phyloP scores from a whole-genome alignment of 2,113 vertebrate genomes.

The Haemorhous mexicanus region DNA sequence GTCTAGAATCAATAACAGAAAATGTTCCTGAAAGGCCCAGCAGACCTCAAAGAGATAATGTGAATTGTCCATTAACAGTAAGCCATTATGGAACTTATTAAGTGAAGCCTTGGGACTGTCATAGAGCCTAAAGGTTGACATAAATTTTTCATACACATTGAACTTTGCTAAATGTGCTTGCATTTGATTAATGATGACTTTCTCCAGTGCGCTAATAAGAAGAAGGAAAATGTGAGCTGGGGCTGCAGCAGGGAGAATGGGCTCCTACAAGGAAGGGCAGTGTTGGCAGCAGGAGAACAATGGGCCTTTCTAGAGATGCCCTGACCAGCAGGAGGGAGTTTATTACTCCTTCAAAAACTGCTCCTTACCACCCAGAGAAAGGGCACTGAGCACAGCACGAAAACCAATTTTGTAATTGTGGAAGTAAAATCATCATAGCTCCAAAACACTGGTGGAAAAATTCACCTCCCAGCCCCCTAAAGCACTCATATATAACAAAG shows the following conservation, averaged over 20 bases:
- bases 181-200: constrained; percentile 61
- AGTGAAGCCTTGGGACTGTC: constrained; percentile 54
- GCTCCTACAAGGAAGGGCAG: not conserved
- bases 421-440: not conserved
- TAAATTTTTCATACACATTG: constrained; percentile 66
- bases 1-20: constrained; percentile 17
- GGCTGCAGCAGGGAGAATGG: not conserved
- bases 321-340: not conserved
- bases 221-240: not conserved
- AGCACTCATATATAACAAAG: not conserved
- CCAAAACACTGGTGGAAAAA: not conserved
- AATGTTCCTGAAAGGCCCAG: constrained; percentile 38
- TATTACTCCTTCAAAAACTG: constrained; percentile 2
- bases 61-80: constrained; percentile 29
- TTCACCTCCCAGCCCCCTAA: not conserved
- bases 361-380: not conserved
- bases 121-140: constrained; percentile 55
- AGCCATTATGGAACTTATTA: constrained; percentile 61
- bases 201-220: not conserved
- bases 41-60: constrained; percentile 36
- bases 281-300: not conserved
- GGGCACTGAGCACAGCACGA: not conserved
- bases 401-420: not conserved
- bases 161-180: constrained; percentile 60
- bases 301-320: not conserved